Evolutionary conservation across 2,797 vertebrate genomes (phyloP), one percentile per base, ranked within the genome.

Genomic region (Melopsittacus undulatus): DNA sequence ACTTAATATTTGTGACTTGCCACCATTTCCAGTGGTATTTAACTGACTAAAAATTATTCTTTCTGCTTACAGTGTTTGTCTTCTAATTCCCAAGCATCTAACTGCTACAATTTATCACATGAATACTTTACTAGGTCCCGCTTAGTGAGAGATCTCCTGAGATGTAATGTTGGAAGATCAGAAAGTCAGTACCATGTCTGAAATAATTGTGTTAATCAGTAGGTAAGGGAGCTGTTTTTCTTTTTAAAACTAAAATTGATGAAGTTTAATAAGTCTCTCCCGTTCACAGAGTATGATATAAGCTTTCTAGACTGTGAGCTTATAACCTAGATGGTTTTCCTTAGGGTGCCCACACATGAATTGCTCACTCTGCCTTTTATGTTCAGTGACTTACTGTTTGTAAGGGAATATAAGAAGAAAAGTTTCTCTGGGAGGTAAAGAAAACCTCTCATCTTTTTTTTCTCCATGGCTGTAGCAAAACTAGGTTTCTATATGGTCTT

Each of bases 381-480:
- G 22, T 51, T 22, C 9, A 40, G 16, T 57, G 66, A 48, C 36
- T 61, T 87, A 42, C 0, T 48, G 23, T 5, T 57, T 67, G 4
- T 38, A 57, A 87, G 42, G 49, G 24, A 76, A 57, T 29, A 49
- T 2, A 19, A 32, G 5, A 75, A 82, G n/a, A 34, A 36, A 36
- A 29, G 9, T 52, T 64, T 42, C 16, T 45, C 30, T 48, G 18
- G 11, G 29, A 78, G 43, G 13, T 29, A 34, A 57, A 89, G 38
- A 13, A 1, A 3, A 21, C 0, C 6, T 4, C 24, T 64, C 2
- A 26, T 49, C 5, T 70, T 29, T 49, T 7, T 83, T 90, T n/a
- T n/a, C n/a, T 46, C 30, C 4, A 0, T 52, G 23, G 6, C 23
- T 3, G 0, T 49, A 34, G 52, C 5, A 23, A 14, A 7, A 76